Conservation (phyloP, 2,797 vertebrate species). For the Darevskia mixta region DNA sequence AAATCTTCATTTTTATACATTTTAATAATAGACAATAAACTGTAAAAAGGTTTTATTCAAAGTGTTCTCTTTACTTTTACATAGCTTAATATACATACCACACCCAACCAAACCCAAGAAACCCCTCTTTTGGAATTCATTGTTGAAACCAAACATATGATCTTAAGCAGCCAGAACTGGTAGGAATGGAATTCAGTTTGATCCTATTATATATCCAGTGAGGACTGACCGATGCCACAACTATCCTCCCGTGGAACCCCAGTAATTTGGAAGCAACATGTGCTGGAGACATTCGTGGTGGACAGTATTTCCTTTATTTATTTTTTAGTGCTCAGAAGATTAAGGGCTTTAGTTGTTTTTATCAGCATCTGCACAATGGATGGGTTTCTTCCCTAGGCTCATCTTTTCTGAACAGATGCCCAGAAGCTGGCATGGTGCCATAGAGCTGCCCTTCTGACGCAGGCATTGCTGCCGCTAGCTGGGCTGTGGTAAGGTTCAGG, state of each 20-base stretch:
- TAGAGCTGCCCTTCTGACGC: too few relatives aligned
- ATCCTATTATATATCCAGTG: conserved; percentile 19
- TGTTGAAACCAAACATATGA: neutral
- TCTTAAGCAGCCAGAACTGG: conserved; percentile 14
- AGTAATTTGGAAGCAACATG: neutral
- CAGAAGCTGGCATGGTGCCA: too few relatives aligned
- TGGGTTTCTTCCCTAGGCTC: neutral
- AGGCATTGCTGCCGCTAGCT: too few relatives aligned
- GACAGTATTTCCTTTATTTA: conserved; percentile 16
- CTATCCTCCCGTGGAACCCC: neutral
- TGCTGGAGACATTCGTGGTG: neutral
- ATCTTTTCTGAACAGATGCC: neutral
- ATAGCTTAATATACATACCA: conserved; percentile 52
- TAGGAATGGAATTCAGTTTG: conserved; percentile 2
- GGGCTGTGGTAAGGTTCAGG: too few relatives aligned
- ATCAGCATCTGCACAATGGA: neutral
- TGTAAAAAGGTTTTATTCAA: conserved; percentile 78
- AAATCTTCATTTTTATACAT: conserved; percentile 78
- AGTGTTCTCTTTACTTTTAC: conserved; percentile 77
- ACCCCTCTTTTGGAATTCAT: neutral
- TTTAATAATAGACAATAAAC: conserved; percentile 82
- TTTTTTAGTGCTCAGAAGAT: neutral
- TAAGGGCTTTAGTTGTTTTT: neutral
- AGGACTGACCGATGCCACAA: neutral
- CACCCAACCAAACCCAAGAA: neutral